phyloP scores from a whole-genome alignment of 1,140 invertebrate species.

The Ooceraea biroi region DNA sequence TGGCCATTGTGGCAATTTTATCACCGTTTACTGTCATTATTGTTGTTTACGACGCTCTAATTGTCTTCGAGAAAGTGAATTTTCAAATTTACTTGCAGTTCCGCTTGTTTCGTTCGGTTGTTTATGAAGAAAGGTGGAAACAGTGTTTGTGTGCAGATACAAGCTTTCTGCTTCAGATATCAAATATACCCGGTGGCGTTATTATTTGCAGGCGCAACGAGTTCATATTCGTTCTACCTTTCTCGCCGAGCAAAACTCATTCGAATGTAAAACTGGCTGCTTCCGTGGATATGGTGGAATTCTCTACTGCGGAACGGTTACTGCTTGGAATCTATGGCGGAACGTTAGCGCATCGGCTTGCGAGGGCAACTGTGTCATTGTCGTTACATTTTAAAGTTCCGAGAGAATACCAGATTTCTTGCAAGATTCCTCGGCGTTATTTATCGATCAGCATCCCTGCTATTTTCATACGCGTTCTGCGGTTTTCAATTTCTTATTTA shows the following conservation, averaged over 20 bases:
- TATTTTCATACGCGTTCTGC: not conserved
- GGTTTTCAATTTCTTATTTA: not conserved
- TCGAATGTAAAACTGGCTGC: conserved; percentile 45
- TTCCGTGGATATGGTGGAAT: conserved; percentile 23
- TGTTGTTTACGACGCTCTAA: too few relatives aligned
- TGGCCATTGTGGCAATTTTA: too few relatives aligned
- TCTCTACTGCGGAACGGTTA: conserved; percentile 42
- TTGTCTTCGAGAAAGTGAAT: too few relatives aligned
- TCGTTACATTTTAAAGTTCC: not conserved
- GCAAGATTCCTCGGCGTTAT: not conserved
- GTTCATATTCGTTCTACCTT: conserved; percentile 31
- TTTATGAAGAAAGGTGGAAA: not conserved
- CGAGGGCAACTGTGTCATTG: not conserved
- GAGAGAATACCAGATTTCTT: not conserved
- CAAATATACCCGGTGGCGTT: not conserved
- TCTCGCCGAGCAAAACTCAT: conserved; percentile 14
- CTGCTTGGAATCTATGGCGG: conserved; percentile 42
- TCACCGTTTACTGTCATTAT: too few relatives aligned
- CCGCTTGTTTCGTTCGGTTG: not conserved
- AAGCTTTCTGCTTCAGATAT: not conserved
- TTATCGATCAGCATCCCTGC: not conserved
- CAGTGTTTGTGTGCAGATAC: not conserved
- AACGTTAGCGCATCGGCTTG: not conserved
- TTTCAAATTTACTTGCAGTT: not conserved
- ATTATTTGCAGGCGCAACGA: conserved; percentile 3